These are phyloP conservation scores for Acleris holmiana DNA, from an alignment of 2,888 invertebrate species.

Conservation along the genomic window DNA sequence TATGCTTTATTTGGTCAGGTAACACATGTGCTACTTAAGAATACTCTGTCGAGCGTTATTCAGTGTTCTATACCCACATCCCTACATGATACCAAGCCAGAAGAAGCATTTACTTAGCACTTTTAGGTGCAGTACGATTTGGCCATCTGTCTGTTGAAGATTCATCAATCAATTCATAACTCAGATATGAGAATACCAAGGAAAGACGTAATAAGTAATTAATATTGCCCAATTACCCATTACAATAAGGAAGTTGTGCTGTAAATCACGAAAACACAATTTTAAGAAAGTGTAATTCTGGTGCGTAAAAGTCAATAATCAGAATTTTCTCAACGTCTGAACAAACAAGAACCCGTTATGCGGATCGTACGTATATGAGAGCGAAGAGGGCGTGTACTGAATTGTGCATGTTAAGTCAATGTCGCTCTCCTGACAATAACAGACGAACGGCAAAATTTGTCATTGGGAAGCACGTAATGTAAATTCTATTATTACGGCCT, in stretches of 20 bases:
- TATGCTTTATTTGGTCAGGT: constrained; percentile 39
- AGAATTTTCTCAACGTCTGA: constrained; percentile 25
- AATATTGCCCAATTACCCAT: too few relatives aligned
- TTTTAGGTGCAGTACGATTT: too few relatives aligned
- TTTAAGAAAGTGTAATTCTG: too few relatives aligned
- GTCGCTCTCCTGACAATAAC: constrained; percentile 77
- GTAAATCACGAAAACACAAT: too few relatives aligned
- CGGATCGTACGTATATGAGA: constrained; percentile 33
- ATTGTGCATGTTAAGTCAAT: constrained; percentile 64
- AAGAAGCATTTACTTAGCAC: too few relatives aligned
- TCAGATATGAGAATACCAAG: too few relatives aligned
- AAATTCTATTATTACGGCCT: constrained; percentile 84
- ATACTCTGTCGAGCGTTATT: constrained; percentile 14
- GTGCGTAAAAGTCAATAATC: constrained; percentile 7
- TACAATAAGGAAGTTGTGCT: too few relatives aligned
- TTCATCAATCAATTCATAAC: background rate
- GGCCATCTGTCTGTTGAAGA: too few relatives aligned
- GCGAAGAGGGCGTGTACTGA: constrained; percentile 49
- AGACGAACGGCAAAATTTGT: constrained; percentile 77
- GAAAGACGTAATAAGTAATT: too few relatives aligned
- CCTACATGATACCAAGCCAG: constrained; percentile 9
- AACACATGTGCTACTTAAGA: constrained; percentile 31
- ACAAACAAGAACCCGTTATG: constrained; percentile 37
- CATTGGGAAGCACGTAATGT: constrained; percentile 81
- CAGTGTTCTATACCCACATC: constrained; percentile 7